These are phyloP conservation scores for Apodemia zela DNA, from an alignment of 2,888 invertebrate species.

Conservation along the genomic window DNA sequence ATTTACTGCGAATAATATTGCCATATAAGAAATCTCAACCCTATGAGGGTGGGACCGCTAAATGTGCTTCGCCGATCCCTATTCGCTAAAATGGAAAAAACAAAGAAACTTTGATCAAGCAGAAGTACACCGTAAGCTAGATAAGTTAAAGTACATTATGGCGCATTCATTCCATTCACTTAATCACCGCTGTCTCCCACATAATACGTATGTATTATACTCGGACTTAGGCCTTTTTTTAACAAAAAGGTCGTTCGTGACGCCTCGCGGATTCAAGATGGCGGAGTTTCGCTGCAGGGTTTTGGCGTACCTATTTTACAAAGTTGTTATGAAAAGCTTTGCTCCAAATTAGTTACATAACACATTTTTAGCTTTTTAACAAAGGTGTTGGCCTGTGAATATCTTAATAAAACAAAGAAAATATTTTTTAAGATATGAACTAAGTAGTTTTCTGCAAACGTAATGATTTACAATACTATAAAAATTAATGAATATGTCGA, in stretches of 20 bases:
- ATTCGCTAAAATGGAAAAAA: slow-evolving; percentile 53
- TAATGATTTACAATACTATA: neutral
- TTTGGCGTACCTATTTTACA: slow-evolving; percentile 35
- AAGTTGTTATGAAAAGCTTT: slow-evolving; percentile 33
- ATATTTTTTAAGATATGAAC: neutral
- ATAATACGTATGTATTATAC: slow-evolving; percentile 68
- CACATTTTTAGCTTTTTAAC: slow-evolving; percentile 3
- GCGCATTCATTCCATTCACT: slow-evolving; percentile 40
- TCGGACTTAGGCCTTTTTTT: slow-evolving; percentile 69
- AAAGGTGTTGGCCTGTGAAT: neutral
- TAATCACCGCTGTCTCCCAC: slow-evolving; percentile 67
- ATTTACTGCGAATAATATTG: slow-evolving; percentile 66
- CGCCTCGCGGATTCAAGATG: slow-evolving; percentile 74
- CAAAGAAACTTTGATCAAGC: slow-evolving; percentile 30
- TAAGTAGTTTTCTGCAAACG: neutral
- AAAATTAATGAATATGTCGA: no score
- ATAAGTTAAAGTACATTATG: slow-evolving; percentile 40
- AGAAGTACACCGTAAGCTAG: slow-evolving; percentile 37
- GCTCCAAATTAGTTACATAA: slow-evolving; percentile 28
- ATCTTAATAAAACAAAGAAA: neutral
- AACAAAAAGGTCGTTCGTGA: slow-evolving; percentile 62
- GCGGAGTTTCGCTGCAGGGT: slow-evolving; percentile 46
- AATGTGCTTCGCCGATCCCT: slow-evolving; percentile 64
- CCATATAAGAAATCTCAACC: slow-evolving; percentile 73
- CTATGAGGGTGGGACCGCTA: slow-evolving; percentile 62